Conservation (phyloP, 2,797 vertebrate species). For the Avahi laniger region DNA sequence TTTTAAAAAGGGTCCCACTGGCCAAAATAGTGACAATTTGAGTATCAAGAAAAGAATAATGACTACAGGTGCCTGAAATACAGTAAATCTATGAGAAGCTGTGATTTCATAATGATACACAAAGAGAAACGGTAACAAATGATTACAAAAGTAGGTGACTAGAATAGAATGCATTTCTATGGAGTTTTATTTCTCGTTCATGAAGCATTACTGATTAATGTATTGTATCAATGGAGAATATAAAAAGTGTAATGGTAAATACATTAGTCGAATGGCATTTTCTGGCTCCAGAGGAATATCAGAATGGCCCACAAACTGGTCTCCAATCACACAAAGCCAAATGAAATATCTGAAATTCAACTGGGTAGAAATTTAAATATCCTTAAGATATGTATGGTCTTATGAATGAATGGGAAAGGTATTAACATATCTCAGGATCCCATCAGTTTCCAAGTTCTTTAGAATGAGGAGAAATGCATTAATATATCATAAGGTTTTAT, state of each 20-base stretch:
- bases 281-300: neutral
- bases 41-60: neutral
- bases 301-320: neutral
- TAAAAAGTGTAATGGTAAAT: slow-evolving; percentile 36
- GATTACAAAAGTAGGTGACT: slow-evolving; percentile 28
- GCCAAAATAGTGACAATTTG: slow-evolving; percentile 27
- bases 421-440: neutral
- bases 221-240: slow-evolving; percentile 19
- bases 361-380: neutral
- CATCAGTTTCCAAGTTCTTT: slow-evolving; percentile 37
- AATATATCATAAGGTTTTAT: slow-evolving; percentile 22
- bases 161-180: slow-evolving; percentile 28
- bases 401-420: slow-evolving; percentile 26
- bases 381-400: neutral
- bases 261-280: neutral
- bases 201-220: slow-evolving; percentile 5
- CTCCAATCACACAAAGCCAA: slow-evolving; percentile 34
- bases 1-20: neutral
- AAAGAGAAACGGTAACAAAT: neutral
- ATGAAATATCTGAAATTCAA: slow-evolving; percentile 47
- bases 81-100: neutral
- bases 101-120: neutral
- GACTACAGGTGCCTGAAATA: neutral
- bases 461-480: slow-evolving; percentile 15
- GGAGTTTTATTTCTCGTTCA: slow-evolving; percentile 22